Percentiles rank a stretch among this genome's conserved stretches.
These are phyloP conservation scores for Brenthis hecate DNA, from an alignment of 2,888 invertebrate genomes.

Conservation along the genomic window DNA sequence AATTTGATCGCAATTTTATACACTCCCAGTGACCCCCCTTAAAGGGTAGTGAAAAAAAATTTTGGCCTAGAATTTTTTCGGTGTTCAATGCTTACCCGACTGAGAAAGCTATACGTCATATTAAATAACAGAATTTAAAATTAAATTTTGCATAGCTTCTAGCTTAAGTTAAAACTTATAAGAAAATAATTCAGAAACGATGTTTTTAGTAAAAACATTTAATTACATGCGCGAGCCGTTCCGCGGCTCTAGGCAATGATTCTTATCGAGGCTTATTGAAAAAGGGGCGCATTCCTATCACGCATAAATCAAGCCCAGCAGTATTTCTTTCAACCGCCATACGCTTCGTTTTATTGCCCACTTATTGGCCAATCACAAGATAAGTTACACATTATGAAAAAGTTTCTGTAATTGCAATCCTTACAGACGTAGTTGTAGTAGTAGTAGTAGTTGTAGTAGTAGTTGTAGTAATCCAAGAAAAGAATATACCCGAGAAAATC, in stretches of 20 bases:
- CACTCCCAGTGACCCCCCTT: too few relatives aligned
- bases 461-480: too few relatives aligned
- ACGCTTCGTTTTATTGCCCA: constrained; percentile 69
- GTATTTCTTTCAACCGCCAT: constrained; percentile 62
- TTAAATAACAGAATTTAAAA: too few relatives aligned
- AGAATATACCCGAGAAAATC: too few relatives aligned
- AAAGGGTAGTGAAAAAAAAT: too few relatives aligned
- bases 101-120: too few relatives aligned
- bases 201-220: constrained; percentile 48
- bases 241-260: constrained; percentile 67
- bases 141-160: too few relatives aligned
- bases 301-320: constrained; percentile 72
- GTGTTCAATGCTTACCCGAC: too few relatives aligned
- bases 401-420: background rate
- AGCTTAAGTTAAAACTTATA: too few relatives aligned
- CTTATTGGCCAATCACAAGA: constrained; percentile 69
- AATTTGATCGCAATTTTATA: too few relatives aligned
- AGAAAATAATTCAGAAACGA: background rate
- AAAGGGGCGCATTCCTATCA: constrained; percentile 71
- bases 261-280: constrained; percentile 79
- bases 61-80: too few relatives aligned
- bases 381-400: constrained; percentile 27
- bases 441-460: background rate
- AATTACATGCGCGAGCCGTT: constrained; percentile 67
- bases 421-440: background rate